Base-by-base conservation (phyloP, 2,113 vertebrate genomes). In the Thamnophis sirtalis region DNA sequence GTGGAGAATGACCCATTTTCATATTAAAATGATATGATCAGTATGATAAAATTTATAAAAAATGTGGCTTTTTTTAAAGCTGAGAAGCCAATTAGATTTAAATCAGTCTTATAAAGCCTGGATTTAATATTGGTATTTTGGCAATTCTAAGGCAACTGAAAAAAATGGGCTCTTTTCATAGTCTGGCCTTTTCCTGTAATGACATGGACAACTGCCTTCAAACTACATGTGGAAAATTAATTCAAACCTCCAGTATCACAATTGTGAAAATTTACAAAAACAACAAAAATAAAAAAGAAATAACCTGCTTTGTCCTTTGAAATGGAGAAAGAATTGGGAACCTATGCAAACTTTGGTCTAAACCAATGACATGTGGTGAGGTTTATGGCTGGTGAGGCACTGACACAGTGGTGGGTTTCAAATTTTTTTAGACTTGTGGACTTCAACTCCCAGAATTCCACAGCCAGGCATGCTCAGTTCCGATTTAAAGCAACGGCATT, bases 1-100 rank as follows among this genome's bases (percentile, higher is more conserved):
- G 93, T 96, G 87, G 90, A 95, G 89, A 97, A 96, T 96, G 93
- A 96, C 91, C 87, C 85, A 96, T 97, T 97, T 97, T 96, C 95
- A 96, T 96, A 96, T 87, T 94, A 95, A 96, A 96, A 91, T 95
- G 91, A 96, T 97, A 96, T 96, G 96, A 96, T 93, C 88, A 90
- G 17, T 94, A 87, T 95, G 94, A 96, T 96, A 96, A 97, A 95
- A 92, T 49, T 93, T 38, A 96, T 94, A 93, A 96, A 96, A 93
- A 92, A 56, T 43, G 63, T 93, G 95, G 95, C 88, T 96, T 95
- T 51, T 89, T 60, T 51, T 26, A 8, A 95, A 94, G 73, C n/a
- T 56, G 24, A 50, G 58, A 80, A 63, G 1, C 55, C 0, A 63
- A 89, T 33, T 4, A 95, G 73, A 94, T 94, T 96, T 95, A 95